phyloP scores from a whole-genome alignment of 2,113 vertebrate genomes.

The Lepidothrix coronata region DNA sequence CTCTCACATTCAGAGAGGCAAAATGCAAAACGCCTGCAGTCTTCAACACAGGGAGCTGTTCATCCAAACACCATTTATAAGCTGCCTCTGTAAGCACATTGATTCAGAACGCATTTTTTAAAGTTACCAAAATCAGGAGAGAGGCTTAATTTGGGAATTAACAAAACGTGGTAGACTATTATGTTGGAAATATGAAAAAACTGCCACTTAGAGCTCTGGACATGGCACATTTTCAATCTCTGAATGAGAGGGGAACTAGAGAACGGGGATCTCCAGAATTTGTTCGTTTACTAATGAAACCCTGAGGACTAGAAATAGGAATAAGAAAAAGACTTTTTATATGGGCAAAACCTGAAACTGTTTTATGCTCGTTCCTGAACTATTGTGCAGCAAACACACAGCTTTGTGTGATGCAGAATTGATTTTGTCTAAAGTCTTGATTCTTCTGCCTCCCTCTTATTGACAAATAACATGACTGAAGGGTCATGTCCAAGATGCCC shows the following conservation, averaged over 20 bases:
- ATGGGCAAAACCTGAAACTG: neutral
- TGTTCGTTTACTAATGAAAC: neutral
- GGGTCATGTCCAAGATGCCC: neutral
- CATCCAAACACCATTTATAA: neutral
- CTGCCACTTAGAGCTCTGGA: neutral
- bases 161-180: neutral
- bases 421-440: neutral
- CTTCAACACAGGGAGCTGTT: neutral
- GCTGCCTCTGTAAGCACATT: neutral
- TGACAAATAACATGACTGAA: neutral
- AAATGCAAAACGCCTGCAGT: neutral
- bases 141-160: neutral
- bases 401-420: neutral
- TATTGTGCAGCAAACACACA: neutral
- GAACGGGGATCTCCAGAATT: neutral
- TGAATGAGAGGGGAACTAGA: neutral
- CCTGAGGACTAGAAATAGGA: neutral
- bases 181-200: neutral
- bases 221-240: neutral
- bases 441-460: neutral
- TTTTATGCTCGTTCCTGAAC: neutral
- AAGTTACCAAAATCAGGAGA: neutral
- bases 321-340: neutral
- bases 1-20: neutral
- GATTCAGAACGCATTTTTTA: neutral